phyloP scores from a whole-genome alignment of 1,140 invertebrate species.

The Drosophila orena region DNA sequence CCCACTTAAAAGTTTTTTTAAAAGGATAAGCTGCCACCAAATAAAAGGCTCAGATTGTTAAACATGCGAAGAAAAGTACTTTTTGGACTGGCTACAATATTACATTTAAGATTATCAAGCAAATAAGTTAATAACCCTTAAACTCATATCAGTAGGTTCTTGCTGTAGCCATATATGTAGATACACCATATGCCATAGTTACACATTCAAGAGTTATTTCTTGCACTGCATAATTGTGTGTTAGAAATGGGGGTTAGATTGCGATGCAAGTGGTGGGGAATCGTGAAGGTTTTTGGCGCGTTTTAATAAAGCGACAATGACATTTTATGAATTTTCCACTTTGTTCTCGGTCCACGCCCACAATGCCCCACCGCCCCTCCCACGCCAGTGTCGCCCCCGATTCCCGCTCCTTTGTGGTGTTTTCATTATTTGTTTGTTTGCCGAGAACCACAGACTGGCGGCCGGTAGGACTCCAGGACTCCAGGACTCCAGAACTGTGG shows the following conservation, averaged over 20 bases:
- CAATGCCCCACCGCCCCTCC: neutral
- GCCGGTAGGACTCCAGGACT: slow-evolving; percentile 22
- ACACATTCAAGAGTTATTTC: neutral
- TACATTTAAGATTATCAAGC: neutral
- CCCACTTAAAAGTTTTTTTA: no score
- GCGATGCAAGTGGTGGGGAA: slow-evolving; percentile 28
- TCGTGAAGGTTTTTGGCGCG: slow-evolving; percentile 72
- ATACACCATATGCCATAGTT: no score
- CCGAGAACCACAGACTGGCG: slow-evolving; percentile 62
- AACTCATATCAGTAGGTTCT: no score
- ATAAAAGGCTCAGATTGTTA: no score
- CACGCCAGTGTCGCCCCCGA: neutral
- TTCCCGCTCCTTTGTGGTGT: slow-evolving; percentile 14
- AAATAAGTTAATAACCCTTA: neutral
- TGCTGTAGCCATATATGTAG: no score
- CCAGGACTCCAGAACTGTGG: neutral
- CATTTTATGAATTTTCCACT: slow-evolving; percentile 83
- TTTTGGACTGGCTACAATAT: no score
- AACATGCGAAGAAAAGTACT: no score
- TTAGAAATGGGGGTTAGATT: slow-evolving; percentile 33
- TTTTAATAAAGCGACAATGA: slow-evolving; percentile 83
- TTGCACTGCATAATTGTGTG: slow-evolving; percentile 29
- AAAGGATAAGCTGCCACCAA: no score
- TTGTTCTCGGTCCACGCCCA: slow-evolving; percentile 66
- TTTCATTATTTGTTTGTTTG: slow-evolving; percentile 80